A percentile compares a stretch with the other conserved stretches of the same genome.
Conservation (phyloP, 2,888 invertebrate species). For the Entomobrya multifasciata region DNA sequence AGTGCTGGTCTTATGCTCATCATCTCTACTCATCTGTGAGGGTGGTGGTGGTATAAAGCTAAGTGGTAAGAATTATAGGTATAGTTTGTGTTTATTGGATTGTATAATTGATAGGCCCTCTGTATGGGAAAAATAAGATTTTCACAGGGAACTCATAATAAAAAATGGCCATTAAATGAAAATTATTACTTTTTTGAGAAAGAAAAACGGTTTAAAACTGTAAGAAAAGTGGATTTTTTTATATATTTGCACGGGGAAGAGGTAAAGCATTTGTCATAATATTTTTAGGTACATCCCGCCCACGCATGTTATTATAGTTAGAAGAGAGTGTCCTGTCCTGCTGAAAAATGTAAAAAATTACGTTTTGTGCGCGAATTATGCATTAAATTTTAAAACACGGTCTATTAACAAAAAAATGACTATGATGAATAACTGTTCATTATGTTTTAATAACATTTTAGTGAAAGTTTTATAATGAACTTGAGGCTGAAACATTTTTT, state of each 20-base stretch:
- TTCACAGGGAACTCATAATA: constrained; percentile 23
- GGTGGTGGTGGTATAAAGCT: too few relatives aligned
- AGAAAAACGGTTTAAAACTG: neutral
- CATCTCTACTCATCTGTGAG: neutral
- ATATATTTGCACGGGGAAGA: too few relatives aligned
- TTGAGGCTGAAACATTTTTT: too few relatives aligned
- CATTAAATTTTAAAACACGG: too few relatives aligned
- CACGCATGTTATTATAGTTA: too few relatives aligned
- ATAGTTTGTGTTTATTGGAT: constrained; percentile 27
- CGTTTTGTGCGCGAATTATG: too few relatives aligned
- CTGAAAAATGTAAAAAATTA: too few relatives aligned
- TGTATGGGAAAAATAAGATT: constrained; percentile 34
- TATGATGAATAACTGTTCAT: neutral
- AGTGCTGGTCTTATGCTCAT: constrained; percentile 8
- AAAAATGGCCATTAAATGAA: constrained; percentile 44
- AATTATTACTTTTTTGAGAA: neutral
- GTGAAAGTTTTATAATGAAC: constrained; percentile 7
- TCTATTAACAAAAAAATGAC: constrained; percentile 13
- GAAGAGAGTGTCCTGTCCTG: too few relatives aligned
- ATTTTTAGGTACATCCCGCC: too few relatives aligned
- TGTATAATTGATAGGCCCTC: constrained; percentile 21
- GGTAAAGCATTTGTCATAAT: too few relatives aligned
- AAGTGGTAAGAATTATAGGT: too few relatives aligned
- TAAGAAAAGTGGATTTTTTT: too few relatives aligned
- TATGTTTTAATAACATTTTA: neutral